Conservation (phyloP, 2,113 vertebrate species). For the Oreocharis arfaki region DNA sequence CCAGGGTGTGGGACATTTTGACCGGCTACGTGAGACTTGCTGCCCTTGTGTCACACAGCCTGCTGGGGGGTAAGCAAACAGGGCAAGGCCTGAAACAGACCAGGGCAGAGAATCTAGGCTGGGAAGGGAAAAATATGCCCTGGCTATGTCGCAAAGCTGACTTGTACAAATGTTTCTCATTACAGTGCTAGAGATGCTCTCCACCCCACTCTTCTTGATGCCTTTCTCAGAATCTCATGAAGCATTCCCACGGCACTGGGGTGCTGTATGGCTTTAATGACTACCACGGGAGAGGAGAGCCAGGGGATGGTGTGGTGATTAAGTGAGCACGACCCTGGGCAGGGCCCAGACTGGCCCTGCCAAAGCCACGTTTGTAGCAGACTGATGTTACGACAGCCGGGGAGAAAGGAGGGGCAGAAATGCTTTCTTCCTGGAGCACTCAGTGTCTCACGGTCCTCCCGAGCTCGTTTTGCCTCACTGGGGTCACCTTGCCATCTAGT, state of each 20-base stretch:
- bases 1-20: not conserved
- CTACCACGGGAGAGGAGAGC: not conserved
- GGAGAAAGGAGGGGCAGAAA: not conserved
- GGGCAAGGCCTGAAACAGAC: not conserved
- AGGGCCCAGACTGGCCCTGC: not conserved
- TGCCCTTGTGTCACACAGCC: not conserved
- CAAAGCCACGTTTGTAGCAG: not conserved
- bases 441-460: accelerated
- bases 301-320: not conserved
- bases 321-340: not conserved
- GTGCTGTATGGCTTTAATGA: not conserved
- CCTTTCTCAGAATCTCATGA: not conserved
- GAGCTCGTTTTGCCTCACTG: not conserved
- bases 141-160: not conserved
- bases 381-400: not conserved
- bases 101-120: not conserved
- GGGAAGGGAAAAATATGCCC: not conserved
- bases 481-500: slow-evolving; percentile 41
- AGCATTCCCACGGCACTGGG: not conserved
- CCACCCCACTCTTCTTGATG: not conserved
- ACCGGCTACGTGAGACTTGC: not conserved
- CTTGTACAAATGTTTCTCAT: not conserved
- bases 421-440: not conserved
- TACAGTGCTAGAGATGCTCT: not conserved
- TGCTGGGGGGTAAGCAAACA: accelerated